Evolutionary conservation across 2,888 invertebrate genomes (phyloP), one percentile per base, ranked within the genome.

Genomic region (Drepanosiphum platanoidis): DNA sequence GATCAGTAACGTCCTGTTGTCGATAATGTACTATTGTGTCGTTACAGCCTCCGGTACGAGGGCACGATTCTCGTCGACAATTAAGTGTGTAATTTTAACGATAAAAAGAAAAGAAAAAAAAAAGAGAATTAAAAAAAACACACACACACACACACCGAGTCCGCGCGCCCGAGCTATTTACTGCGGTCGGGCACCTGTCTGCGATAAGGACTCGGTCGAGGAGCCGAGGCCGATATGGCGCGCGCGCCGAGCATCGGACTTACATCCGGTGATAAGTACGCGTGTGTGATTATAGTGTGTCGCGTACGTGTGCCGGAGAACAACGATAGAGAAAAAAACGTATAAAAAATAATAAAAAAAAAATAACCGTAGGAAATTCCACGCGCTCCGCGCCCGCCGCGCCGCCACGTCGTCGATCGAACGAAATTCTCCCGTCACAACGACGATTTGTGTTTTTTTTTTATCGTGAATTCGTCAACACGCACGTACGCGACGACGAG

Each of bases 261-360:
- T 36, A 70, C 70, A 71, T 71, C 70, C 70, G 70, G 70, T 39
- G 36, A 71, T 71, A 71, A 18, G 52, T 52, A 71, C 70, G 34
- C 22, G 36, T 22, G 30, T 30, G 22, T 18, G 36, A n/a, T 68
- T 18, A 61, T n/a, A 15, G 15, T 34, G 18, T 3, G 18, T 34
- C 3, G 5, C 30, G 34, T 36, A 70, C 36, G 39, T 27, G 70
- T 71, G 39, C 13, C 70, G 27, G 70, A 39, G 70, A 39, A 71
- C 1, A 68, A 70, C 18, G 9, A 22, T 9, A 15, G n/a, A 5
- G 27, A 22, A 9, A 68, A 68, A 68, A 46, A 46, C 46, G 13
- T 3, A 27, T 3, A n/a, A 13, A 39, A 39, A 27, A 27, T 22
- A 34, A 18, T 1, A 1, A 22, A 4, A 27, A 27, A 71, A 71